Conservation (phyloP, 1,140 invertebrate genomes). For the Drosophila virilis region DNA sequence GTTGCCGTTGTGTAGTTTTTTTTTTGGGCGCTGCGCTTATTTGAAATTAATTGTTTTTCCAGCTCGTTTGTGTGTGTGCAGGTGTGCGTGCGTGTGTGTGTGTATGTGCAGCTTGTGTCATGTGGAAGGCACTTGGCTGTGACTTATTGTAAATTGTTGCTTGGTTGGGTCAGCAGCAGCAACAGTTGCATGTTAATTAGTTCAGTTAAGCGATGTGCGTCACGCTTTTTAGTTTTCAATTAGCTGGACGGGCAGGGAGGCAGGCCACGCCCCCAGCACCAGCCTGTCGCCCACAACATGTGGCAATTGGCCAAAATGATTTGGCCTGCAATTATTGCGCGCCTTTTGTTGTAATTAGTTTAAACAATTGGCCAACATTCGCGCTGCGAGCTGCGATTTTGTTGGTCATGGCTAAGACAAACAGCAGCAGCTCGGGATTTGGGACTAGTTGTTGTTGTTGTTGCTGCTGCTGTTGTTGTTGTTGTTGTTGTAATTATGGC, state of each 20-base stretch:
- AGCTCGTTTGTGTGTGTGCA: not conserved
- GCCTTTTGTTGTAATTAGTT: slow-evolving; percentile 15
- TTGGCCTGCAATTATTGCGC: not conserved
- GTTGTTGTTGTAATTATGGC: slow-evolving; percentile 13
- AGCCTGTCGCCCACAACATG: too few relatives aligned
- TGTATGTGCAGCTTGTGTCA: slow-evolving; percentile 2
- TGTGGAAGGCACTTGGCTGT: not conserved
- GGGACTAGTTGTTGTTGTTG: slow-evolving; percentile 4
- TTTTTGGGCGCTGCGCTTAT: slow-evolving; percentile 32
- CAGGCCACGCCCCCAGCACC: too few relatives aligned
- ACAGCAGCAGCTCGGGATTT: not conserved
- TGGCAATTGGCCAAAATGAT: too few relatives aligned
- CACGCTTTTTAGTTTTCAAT: slow-evolving; percentile 62
- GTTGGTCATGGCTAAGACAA: slow-evolving; percentile 36
- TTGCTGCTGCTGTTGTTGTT: not conserved
- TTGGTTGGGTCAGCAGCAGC: slow-evolving; percentile 19
- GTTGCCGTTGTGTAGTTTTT: not conserved
- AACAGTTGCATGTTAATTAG: slow-evolving; percentile 70
- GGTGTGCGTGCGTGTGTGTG: not conserved
- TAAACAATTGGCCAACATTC: slow-evolving; percentile 8
- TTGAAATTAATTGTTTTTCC: slow-evolving; percentile 51
- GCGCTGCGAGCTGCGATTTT: slow-evolving; percentile 25
- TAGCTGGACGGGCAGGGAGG: not conserved
- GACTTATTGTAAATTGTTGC: slow-evolving; percentile 20
- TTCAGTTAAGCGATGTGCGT: slow-evolving; percentile 16